Evolutionary conservation across 2,797 vertebrate species (phyloP), one percentile per base, ranked within the genome.

Genomic region (Decapterus maruadsi): DNA sequence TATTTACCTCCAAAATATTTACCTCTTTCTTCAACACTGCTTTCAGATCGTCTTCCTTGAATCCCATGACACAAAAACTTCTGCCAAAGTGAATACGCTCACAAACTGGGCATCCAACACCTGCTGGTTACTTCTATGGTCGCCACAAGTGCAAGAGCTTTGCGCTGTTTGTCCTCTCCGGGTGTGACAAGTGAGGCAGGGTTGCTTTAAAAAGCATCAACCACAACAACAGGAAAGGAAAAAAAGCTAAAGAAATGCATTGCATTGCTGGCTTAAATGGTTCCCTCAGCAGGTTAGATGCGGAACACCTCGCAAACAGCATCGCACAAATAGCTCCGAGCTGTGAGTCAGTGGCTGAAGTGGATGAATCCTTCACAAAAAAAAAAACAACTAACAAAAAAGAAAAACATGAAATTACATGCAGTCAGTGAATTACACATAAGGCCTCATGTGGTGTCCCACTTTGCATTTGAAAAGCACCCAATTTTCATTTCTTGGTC

Each of bases 391-490:
- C 26, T 3, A 26, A 26, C 26, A 26, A 26, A 1, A 26, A 26
- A 26, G 3, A 26, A 34, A 34, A 34, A 65, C 10, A 43, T 42
- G 43, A 61, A 71, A 64, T 71, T 54, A 66, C 68, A 70, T 65
- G 34, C 66, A 59, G n/a, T 50, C 57, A 34, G 29, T 54, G 68
- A 83, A 73, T 78, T 73, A 60, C 72, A 68, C 68, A 69, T 36
- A 13, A 46, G 72, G 40, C 67, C 68, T 80, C 77, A 57, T 75
- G 75, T 69, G 40, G 72, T 26, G 48, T 45, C 19, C 12, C 45
- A 80, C 61, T 82, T 78, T 80, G 65, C 77, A 76, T 78, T 22
- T 70, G 72, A 78, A 80, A 80, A 78, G 70, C 67, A 29, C 19
- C 8, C 19, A 48, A 46, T 73, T 73, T 75, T 75, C 16, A 71